Conservation (phyloP, 2,888 invertebrate genomes). For the Euspilapteryx auroguttella region DNA sequence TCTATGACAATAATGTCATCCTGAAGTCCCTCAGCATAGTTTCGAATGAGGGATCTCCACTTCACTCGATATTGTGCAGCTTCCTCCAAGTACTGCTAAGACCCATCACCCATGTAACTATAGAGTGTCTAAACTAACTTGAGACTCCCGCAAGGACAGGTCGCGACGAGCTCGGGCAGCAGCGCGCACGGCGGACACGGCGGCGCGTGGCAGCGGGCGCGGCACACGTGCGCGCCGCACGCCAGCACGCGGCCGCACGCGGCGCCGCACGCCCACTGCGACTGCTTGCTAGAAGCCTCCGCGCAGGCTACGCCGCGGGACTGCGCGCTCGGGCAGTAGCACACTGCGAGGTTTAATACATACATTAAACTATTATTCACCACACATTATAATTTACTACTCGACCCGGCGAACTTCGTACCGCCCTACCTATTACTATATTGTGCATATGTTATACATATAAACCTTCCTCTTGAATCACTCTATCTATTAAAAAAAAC, state of each 20-base stretch:
- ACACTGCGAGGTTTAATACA: conserved; percentile 21
- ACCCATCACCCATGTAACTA: no score
- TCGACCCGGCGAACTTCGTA: no score
- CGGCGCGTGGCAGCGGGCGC: conserved; percentile 83
- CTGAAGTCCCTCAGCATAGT: no score
- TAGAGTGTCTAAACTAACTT: no score
- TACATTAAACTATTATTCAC: not conserved
- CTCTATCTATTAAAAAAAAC: no score
- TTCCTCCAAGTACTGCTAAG: no score
- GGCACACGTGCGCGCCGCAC: conserved; percentile 90
- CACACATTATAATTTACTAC: not conserved
- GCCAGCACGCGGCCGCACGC: conserved; percentile 79
- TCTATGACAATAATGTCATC: no score
- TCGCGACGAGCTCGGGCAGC: conserved; percentile 19
- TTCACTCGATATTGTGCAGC: no score
- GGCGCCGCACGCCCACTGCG: conserved; percentile 65
- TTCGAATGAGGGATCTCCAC: no score
- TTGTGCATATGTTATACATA: no score
- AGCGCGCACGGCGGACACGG: conserved; percentile 72
- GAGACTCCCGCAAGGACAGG: conserved; percentile 41
- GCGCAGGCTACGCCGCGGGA: conserved; percentile 28
- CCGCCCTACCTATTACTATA: no score
- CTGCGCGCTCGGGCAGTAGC: conserved; percentile 28
- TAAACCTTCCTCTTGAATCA: no score
- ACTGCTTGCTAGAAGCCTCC: conserved; percentile 11